Base-by-base conservation (phyloP, 1,140 invertebrate genomes). In the Drosophila sproati region DNA sequence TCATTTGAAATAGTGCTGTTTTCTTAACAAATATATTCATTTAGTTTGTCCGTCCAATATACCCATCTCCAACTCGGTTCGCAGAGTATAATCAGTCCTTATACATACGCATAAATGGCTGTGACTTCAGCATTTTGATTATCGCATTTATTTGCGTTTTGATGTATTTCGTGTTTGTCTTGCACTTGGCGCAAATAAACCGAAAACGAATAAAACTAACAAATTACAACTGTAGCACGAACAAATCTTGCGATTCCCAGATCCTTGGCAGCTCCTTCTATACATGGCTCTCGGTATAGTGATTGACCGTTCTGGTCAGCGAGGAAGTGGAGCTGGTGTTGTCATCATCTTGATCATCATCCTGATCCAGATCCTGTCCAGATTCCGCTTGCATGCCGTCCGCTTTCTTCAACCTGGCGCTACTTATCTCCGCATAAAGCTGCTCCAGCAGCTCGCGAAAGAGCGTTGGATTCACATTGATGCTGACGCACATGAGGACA, bases 391-490 rank as follows among this genome's bases (percentile, higher is more conserved):
- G 8, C n/a, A 1, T 37, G 20, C 8, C 8, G 4, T 6, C 1
- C 35, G 54, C 8, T 20, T 20, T 20, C 20, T 20, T 20, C 0
- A 20, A 45, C 62, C 59, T 8, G 34, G 3, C 12, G 8, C 35
- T n/a, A 0, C 45, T 6, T 3, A 41, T 5, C n/a, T 57, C 45
- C 7, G 29, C 43, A 4, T 85, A 81, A 0, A 89, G 72, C 32
- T 81, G 61, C 3, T 78, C 78, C 12, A 94, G 78, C 12, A 95
- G 86, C 45, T 95, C 94, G 59, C 93, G 93, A 82, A 94, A 95
- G 20, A 95, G 92, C 28, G 94, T 78, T 0, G 94, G 93, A 89
- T 96, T 95, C 52, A 96, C 93, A 87, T 96, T 96, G 82, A 95
- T 95, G n/a, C 95, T 94, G 31, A 96, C 87, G 73, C 94, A 93